Percentiles rank a stretch among this genome's conserved stretches.
These are phyloP conservation scores for Beris chalybata DNA, from an alignment of 2,888 invertebrate species.

Conservation along the genomic window DNA sequence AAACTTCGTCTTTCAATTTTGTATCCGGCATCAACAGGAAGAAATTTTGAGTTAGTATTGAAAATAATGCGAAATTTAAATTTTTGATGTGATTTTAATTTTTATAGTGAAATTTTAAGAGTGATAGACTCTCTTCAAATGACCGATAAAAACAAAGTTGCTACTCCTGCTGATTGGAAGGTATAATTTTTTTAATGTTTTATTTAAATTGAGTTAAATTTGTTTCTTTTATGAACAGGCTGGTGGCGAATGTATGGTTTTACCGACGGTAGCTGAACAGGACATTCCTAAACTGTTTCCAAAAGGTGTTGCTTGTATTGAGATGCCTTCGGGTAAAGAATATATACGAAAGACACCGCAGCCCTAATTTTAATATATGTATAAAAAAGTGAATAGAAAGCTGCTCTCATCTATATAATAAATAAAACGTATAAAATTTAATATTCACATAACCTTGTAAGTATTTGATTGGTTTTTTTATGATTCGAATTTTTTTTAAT, in stretches of 20 bases:
- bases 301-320: slow-evolving; percentile 65
- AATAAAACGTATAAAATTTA: too few relatives aligned
- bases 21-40: slow-evolving; percentile 95
- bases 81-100: slow-evolving; percentile 32
- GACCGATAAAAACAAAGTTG: slow-evolving; percentile 81
- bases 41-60: slow-evolving; percentile 83
- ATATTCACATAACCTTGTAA: too few relatives aligned
- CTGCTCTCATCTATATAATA: too few relatives aligned
- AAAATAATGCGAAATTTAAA: background rate
- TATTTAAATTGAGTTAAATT: background rate
- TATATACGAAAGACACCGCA: slow-evolving; percentile 75
- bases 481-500: too few relatives aligned
- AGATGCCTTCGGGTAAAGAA: slow-evolving; percentile 81
- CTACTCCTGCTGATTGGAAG: slow-evolving; percentile 91
- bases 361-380: slow-evolving; percentile 39
- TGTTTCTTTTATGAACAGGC: slow-evolving; percentile 59
- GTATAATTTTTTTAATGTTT: slow-evolving; percentile 53
- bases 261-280: slow-evolving; percentile 74
- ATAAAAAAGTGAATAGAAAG: background rate
- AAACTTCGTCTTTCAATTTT: slow-evolving; percentile 85
- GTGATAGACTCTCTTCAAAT: slow-evolving; percentile 90
- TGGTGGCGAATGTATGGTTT: slow-evolving; percentile 87
- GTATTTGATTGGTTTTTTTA: too few relatives aligned
- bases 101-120: slow-evolving; percentile 86
- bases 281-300: slow-evolving; percentile 74